Conservation (phyloP, 2,888 invertebrate genomes). For the Petrolisthes manimaculis region DNA sequence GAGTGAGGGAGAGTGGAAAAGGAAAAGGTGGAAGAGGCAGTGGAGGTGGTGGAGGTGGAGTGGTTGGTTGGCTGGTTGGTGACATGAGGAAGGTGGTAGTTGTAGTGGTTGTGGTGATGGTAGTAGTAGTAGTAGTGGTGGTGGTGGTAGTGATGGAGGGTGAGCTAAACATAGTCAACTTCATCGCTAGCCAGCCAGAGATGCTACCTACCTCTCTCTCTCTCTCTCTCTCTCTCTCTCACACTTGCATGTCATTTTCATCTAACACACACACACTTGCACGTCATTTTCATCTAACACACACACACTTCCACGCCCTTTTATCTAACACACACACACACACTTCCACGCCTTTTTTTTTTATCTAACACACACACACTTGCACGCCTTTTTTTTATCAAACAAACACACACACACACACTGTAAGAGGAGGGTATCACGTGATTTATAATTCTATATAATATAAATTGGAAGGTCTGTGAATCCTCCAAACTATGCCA, state of each 20-base stretch:
- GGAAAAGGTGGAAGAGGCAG: not conserved
- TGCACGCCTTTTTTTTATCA: too few species aligned
- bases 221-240: not conserved
- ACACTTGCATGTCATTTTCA: not conserved
- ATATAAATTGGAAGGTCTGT: too few species aligned
- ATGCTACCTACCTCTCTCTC: too few species aligned
- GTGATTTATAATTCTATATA: too few species aligned
- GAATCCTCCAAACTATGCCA: too few species aligned
- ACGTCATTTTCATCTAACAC: too few species aligned
- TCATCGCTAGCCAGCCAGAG: too few species aligned
- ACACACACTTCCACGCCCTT: too few species aligned
- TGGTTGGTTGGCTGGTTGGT: not conserved
- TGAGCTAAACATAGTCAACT: not conserved
- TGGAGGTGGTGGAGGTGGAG: not conserved
- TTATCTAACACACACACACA: not conserved
- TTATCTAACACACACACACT: too few species aligned
- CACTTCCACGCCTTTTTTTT: too few species aligned
- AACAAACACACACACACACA: too few species aligned
- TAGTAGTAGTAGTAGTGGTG: not conserved
- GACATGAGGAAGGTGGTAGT: slow-evolving; percentile 2
- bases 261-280: not conserved
- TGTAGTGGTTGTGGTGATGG: slow-evolving; percentile 15
- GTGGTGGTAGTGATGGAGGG: slow-evolving; percentile 7
- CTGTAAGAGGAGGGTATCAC: too few species aligned
- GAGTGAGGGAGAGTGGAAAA: not conserved